Conservation (phyloP, 2,797 vertebrate species). For the Acanthurus tractus region DNA sequence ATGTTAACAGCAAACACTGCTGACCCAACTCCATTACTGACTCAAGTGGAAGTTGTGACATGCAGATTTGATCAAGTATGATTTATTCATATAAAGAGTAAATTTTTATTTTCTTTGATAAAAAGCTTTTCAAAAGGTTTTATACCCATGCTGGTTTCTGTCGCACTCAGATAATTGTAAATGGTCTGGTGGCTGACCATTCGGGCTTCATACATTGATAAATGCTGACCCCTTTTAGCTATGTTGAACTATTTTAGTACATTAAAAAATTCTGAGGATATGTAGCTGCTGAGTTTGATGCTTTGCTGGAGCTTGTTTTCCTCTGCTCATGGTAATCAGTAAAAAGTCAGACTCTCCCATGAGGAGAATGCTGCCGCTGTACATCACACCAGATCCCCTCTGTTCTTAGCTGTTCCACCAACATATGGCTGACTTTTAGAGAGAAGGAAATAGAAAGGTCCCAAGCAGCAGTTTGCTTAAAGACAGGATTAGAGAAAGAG, state of each 20-base stretch:
- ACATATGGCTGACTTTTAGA: slow-evolving; percentile 17
- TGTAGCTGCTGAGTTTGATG: slow-evolving; percentile 11
- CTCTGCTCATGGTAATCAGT: slow-evolving; percentile 18
- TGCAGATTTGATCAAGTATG: no score
- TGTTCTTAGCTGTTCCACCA: slow-evolving; percentile 32
- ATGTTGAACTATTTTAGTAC: no score
- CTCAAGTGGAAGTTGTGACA: no score
- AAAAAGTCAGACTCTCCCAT: slow-evolving; percentile 42
- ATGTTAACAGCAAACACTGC: no score
- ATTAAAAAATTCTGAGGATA: slow-evolving; percentile 1
- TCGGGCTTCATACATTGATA: background rate
- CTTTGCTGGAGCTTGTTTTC: slow-evolving; percentile 14
- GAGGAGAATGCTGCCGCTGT: slow-evolving; percentile 17
- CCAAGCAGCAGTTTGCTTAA: slow-evolving; percentile 37
- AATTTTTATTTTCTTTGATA: background rate
- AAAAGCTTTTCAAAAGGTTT: background rate
- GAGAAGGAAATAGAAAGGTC: slow-evolving; percentile 23
- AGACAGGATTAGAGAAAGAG: slow-evolving; percentile 27
- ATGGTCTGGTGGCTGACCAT: background rate
- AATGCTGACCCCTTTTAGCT: background rate
- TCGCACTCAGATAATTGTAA: background rate
- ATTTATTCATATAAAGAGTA: no score
- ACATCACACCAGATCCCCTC: slow-evolving; percentile 10
- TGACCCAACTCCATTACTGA: no score
- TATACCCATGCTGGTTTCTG: background rate